Evolutionary conservation across 2,113 vertebrate species (phyloP).

Genomic region (Marmota flaviventris): DNA sequence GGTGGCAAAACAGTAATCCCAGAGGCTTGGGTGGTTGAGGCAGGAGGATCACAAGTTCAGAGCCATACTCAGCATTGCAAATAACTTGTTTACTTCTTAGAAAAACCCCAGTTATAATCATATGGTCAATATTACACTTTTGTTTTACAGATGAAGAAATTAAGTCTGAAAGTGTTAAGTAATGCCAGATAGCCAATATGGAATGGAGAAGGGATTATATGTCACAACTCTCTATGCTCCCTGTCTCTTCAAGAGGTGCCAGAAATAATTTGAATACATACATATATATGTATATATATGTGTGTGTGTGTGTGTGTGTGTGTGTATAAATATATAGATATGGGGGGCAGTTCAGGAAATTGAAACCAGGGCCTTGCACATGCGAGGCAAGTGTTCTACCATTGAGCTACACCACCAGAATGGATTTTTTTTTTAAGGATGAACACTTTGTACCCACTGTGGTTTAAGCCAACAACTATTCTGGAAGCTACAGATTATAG

Average conservation of each 20-base stretch:
- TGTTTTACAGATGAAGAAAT: conserved; percentile 1
- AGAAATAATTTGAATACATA: not conserved
- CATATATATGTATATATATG: no score
- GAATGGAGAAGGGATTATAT: not conserved
- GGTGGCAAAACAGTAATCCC: no score
- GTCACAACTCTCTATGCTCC: not conserved
- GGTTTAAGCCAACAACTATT: not conserved
- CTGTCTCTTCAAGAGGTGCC: not conserved
- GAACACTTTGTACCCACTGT: not conserved
- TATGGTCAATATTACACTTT: not conserved
- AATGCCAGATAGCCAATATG: not conserved
- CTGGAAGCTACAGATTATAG: not conserved
- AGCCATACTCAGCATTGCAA: not conserved
- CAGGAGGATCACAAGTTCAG: no score
- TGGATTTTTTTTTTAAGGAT: not conserved
- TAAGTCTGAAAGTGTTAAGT: conserved; percentile 6
- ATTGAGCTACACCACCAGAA: not conserved
- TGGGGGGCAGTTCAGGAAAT: no score
- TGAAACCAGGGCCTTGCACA: not conserved
- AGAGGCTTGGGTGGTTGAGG: no score
- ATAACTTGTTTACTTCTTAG: conserved; percentile 18
- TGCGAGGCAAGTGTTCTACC: not conserved
- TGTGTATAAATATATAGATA: no score
- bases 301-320: no score
- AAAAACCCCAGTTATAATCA: not conserved